Percentiles rank a stretch among this genome's conserved stretches.
These are phyloP conservation scores for Oceanites oceanicus DNA, from an alignment of 2,113 vertebrate genomes.

Conservation along the genomic window DNA sequence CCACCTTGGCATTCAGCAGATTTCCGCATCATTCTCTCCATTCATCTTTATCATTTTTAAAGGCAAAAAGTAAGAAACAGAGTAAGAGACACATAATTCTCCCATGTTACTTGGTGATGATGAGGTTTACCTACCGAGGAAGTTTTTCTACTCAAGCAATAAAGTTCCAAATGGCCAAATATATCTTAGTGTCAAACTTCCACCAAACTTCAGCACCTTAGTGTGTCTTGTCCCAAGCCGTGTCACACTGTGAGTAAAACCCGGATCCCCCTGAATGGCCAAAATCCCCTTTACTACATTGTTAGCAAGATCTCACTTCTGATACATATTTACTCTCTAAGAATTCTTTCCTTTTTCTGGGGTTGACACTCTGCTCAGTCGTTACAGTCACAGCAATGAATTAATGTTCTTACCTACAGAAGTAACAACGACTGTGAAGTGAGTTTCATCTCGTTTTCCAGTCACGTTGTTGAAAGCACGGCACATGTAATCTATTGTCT, in stretches of 20 bases:
- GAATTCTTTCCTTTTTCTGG: background rate
- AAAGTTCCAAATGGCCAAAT: background rate
- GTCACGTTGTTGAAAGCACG: conserved; percentile 92
- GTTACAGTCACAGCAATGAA: background rate
- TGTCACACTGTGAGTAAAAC: background rate
- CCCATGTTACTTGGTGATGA: background rate
- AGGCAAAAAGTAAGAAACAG: background rate
- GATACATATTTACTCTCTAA: background rate
- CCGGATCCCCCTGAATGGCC: fast-evolving
- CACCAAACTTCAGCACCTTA: background rate
- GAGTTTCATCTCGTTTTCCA: conserved; percentile 85
- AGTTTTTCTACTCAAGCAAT: background rate
- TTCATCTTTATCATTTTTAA: background rate
- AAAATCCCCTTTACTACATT: background rate
- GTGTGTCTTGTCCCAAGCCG: background rate
- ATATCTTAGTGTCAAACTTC: background rate
- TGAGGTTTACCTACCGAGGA: background rate
- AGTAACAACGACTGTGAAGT: conserved; percentile 87
- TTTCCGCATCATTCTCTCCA: background rate
- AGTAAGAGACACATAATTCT: background rate
- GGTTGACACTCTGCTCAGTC: background rate
- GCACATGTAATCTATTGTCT: conserved; percentile 84
- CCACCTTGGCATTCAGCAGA: background rate
- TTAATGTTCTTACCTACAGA: conserved; percentile 75
- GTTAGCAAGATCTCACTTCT: background rate